Conservation (phyloP, 2,797 vertebrate genomes). For the Gymnoscopelus braueri region DNA sequence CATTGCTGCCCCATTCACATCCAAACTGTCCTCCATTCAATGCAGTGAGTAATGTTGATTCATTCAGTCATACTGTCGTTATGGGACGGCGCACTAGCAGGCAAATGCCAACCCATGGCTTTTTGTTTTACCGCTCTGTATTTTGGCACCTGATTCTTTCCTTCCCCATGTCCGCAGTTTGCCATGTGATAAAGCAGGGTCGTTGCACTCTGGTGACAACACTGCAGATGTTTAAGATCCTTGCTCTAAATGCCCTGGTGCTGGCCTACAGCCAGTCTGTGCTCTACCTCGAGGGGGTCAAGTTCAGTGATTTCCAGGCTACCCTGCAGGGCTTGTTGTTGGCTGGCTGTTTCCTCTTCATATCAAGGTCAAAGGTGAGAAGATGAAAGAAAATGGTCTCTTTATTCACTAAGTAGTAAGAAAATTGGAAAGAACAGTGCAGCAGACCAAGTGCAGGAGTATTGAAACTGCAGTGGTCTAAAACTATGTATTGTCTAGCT, state of each 20-base stretch:
- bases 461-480: neutral
- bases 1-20: conserved; percentile 97
- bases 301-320: conserved; percentile 98
- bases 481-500: neutral
- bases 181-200: conserved; percentile 98
- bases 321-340: conserved; percentile 94
- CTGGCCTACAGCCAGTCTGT: conserved; percentile 98
- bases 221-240: conserved; percentile 98
- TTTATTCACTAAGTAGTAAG: neutral
- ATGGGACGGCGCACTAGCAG: neutral
- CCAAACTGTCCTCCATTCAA: conserved; percentile 97
- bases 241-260: conserved; percentile 95
- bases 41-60: conserved; percentile 88
- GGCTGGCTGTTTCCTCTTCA: conserved; percentile 98
- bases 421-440: too few species aligned
- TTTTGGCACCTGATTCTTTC: conserved; percentile 13
- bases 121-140: too few species aligned
- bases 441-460: neutral
- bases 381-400: neutral
- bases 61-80: neutral
- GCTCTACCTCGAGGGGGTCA: conserved; percentile 96
- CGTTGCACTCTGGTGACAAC: conserved; percentile 97
- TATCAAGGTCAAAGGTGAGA: conserved; percentile 95
- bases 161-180: conserved; percentile 80
- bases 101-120: neutral